A percentile compares a stretch with the other conserved stretches of the same genome.
phyloP scores from a whole-genome alignment of 2,797 vertebrate genomes.

The Thamnophis elegans region DNA sequence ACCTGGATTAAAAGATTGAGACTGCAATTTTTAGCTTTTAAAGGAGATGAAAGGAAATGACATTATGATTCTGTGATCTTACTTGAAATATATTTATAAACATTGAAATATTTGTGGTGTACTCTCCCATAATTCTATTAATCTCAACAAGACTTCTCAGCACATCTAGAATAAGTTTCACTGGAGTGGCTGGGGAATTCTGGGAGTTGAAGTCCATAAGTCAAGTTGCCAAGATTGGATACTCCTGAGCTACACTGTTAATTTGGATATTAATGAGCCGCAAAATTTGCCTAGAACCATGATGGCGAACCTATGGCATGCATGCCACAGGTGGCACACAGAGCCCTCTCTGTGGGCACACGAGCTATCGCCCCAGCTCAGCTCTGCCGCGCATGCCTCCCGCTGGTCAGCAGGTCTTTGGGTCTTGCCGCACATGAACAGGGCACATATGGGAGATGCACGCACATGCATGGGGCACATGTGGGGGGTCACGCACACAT shows the following conservation, averaged over 20 bases:
- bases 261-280: background rate
- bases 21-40: background rate
- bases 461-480: too few relatives aligned
- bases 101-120: background rate
- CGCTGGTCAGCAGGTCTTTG: too few relatives aligned
- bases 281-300: background rate
- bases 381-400: too few relatives aligned
- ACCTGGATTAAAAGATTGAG: background rate
- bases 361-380: too few relatives aligned
- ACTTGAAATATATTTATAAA: background rate
- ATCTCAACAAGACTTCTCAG: background rate
- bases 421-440: too few relatives aligned
- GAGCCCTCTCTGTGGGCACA: too few relatives aligned
- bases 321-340: too few relatives aligned
- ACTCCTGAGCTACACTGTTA: background rate
- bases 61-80: background rate
- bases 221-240: background rate
- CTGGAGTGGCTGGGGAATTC: background rate
- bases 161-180: background rate
- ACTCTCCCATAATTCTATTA: background rate
- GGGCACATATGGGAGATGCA: too few relatives aligned
- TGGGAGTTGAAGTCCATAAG: background rate
- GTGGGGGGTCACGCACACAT: too few relatives aligned
- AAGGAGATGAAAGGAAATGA: background rate
- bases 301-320: too few relatives aligned